Base-by-base conservation (phyloP, 1,140 invertebrate species). In the Frieseomelitta varia region DNA sequence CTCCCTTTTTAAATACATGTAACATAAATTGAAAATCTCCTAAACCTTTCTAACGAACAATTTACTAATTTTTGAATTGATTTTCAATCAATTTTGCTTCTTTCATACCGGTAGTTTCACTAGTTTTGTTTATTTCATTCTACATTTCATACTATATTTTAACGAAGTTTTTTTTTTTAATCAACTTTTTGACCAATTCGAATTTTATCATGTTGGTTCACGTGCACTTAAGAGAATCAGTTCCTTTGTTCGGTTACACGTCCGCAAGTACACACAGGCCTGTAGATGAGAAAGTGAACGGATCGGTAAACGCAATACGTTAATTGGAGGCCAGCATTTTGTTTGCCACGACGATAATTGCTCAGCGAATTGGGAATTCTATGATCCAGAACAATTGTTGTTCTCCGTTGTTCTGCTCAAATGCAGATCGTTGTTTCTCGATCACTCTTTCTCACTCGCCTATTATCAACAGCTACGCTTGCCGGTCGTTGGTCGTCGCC, bases 341-440 rank as follows among this genome's bases (percentile, higher is more conserved):
- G 83, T 53, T 81, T 81, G 81, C 83, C 83, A 81, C 34, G 51
- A 74, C 61, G 68, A 79, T 84, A 85, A 85, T 81, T 85, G 83
- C 79, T 75, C 53, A 68, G 34, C 79, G 79, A 81, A 85, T 85
- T 74, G 58, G 63, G 34, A 74, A 69, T 30, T 74, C 61, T 39
- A 73, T 67, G 61, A 63, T 72, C 69, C 71, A 69, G 65, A 81
- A 81, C 78, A 39, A n/a, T 80, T 47, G 39, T 80, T 67, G 83
- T 69, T 81, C 61, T 63, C 78, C 39, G 34, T 8, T 61, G 27
- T 27, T n/a, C 21, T 56, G 63, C 17, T n/a, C 30, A 63, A 53
- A 74, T 63, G 39, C 24, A 21, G 47, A 47, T 21, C 51, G 61
- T 15, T 68, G 47, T 39, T 77, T 82, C 56, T 27, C 47, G 47